phyloP scores from a whole-genome alignment of 2,797 vertebrate species.

The Moxostoma hubbsi region DNA sequence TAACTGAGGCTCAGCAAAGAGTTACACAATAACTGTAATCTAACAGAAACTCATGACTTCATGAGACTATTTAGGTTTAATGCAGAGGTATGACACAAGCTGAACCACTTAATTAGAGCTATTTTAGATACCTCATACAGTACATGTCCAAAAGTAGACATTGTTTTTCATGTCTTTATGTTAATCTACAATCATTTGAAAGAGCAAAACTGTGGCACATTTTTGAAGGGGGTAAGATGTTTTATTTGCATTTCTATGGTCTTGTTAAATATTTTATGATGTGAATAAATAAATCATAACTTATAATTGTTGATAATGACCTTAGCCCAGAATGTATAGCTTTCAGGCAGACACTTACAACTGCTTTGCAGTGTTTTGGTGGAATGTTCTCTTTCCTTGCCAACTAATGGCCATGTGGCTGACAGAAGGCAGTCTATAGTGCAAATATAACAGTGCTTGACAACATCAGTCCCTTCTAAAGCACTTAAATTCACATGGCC shows the following conservation, averaged over 20 bases:
- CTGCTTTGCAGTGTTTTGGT: background rate
- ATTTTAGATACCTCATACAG: background rate
- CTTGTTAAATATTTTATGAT: slow-evolving; percentile 71
- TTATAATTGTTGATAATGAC: slow-evolving; percentile 70
- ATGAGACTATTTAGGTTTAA: slow-evolving; percentile 4
- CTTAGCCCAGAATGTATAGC: slow-evolving; percentile 36
- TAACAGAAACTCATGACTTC: background rate
- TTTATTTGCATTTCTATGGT: slow-evolving; percentile 52
- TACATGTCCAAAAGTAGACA: background rate
- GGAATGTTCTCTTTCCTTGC: background rate
- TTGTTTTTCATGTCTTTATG: background rate
- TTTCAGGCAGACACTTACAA: background rate
- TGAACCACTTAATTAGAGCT: background rate
- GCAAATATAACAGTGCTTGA: too few species aligned
- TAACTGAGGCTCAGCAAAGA: slow-evolving; percentile 18
- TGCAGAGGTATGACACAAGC: background rate
- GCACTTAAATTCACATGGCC: too few species aligned
- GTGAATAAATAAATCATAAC: slow-evolving; percentile 72
- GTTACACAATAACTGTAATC: slow-evolving; percentile 8
- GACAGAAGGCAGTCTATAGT: background rate
- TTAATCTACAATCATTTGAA: background rate
- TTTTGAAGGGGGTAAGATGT: slow-evolving; percentile 11
- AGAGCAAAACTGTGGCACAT: background rate
- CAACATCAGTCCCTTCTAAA: too few species aligned
- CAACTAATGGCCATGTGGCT: background rate